Conservation (phyloP, 2,113 vertebrate species). For the Anoplopoma fimbria region DNA sequence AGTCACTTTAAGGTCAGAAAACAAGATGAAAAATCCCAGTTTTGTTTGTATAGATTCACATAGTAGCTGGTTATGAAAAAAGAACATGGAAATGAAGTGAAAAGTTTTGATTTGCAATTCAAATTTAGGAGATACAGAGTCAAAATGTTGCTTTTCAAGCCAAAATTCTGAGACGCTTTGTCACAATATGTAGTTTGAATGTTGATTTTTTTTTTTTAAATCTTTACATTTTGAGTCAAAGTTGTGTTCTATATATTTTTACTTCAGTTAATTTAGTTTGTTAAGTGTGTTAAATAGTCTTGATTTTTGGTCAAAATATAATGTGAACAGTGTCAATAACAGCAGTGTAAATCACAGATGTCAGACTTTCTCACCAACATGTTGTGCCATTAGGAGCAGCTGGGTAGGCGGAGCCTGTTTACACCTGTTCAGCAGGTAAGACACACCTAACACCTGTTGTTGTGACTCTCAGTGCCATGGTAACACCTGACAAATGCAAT, state of each 20-base stretch:
- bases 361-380: background rate
- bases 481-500: background rate
- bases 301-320: background rate
- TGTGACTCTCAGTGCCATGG: background rate
- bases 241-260: too few relatives aligned
- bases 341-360: background rate
- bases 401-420: constrained; percentile 20
- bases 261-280: background rate
- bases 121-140: background rate
- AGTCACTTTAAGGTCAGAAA: background rate
- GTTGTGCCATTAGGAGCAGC: background rate
- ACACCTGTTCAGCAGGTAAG: background rate
- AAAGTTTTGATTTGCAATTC: background rate
- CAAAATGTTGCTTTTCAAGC: background rate
- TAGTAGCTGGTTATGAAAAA: too few relatives aligned
- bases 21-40: background rate
- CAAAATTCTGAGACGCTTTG: background rate
- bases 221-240: too few relatives aligned
- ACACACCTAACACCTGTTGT: constrained; percentile 25
- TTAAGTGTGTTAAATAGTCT: background rate
- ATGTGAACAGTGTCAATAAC: background rate
- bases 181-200: background rate
- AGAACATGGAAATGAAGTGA: background rate
- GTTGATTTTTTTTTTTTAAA: too few relatives aligned
- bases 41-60: background rate